phyloP scores from a whole-genome alignment of 2,113 vertebrate species.

The Chaetodon trifascialis region DNA sequence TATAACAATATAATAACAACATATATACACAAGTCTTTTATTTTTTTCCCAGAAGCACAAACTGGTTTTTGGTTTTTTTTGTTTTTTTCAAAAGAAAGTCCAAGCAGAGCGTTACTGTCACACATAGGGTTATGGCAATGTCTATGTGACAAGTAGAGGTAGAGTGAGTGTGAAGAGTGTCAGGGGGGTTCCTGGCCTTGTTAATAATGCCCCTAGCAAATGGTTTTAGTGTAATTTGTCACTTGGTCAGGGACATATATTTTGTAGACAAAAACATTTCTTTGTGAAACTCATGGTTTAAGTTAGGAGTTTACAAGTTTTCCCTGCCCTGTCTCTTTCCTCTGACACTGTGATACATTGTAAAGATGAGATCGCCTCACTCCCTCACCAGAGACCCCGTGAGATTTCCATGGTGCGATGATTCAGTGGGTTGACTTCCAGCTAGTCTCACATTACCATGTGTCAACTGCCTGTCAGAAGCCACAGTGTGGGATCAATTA shows the following conservation, averaged over 20 bases:
- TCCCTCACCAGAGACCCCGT: slow-evolving; percentile 42
- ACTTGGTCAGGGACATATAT: background rate
- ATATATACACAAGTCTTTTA: no score
- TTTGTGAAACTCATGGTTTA: background rate
- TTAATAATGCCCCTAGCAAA: no score
- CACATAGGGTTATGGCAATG: no score
- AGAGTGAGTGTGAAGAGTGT: no score
- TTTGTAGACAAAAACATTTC: background rate
- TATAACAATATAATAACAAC: no score
- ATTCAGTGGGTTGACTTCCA: slow-evolving; percentile 73
- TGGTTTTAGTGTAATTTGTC: background rate
- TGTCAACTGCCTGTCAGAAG: slow-evolving; percentile 74
- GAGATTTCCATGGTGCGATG: slow-evolving; percentile 57
- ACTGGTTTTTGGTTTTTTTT: no score
- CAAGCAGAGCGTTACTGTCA: no score
- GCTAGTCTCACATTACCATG: slow-evolving; percentile 75
- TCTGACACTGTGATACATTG: slow-evolving; percentile 36
- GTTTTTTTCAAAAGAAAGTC: no score
- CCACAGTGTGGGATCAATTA: slow-evolving; percentile 73
- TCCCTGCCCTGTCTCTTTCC: background rate
- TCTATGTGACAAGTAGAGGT: no score
- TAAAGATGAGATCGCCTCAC: slow-evolving; percentile 61
- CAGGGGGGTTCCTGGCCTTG: no score
- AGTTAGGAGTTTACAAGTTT: slow-evolving; percentile 6
- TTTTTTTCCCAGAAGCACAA: no score